These are phyloP conservation scores for Lagopus muta DNA, from an alignment of 2,113 vertebrate genomes.

Conservation along the genomic window DNA sequence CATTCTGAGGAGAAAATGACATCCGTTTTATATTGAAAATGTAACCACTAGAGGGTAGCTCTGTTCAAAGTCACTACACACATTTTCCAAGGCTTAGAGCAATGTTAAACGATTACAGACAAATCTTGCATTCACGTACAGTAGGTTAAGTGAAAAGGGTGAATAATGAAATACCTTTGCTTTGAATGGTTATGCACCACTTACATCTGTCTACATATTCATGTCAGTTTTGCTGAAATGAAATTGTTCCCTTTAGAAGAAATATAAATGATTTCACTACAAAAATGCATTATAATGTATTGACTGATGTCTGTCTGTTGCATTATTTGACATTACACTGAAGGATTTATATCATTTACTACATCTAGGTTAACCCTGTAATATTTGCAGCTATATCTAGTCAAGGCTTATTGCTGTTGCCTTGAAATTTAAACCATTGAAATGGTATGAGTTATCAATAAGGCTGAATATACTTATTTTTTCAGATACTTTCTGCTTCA, in stretches of 20 bases:
- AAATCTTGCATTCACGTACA: background rate
- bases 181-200: background rate
- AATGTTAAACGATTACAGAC: background rate
- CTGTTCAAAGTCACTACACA: constrained; percentile 23
- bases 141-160: background rate
- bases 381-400: background rate
- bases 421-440: background rate
- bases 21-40: constrained; percentile 29
- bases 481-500: background rate
- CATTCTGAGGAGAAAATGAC: background rate
- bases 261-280: constrained; percentile 41
- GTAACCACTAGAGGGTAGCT: constrained; percentile 73
- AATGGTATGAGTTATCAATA: background rate
- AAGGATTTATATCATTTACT: background rate
- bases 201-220: background rate
- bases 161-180: background rate
- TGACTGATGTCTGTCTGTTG: background rate
- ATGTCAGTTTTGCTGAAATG: background rate
- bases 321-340: constrained; percentile 21
- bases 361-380: constrained; percentile 6
- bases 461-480: background rate
- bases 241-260: constrained; percentile 21
- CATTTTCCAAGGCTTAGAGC: background rate
- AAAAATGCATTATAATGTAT: constrained; percentile 41
- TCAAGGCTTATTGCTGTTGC: background rate